A percentile compares a stretch with the other conserved stretches of the same genome.
phyloP scores from a whole-genome alignment of 2,797 vertebrate species.

The Xenopus petersii region DNA sequence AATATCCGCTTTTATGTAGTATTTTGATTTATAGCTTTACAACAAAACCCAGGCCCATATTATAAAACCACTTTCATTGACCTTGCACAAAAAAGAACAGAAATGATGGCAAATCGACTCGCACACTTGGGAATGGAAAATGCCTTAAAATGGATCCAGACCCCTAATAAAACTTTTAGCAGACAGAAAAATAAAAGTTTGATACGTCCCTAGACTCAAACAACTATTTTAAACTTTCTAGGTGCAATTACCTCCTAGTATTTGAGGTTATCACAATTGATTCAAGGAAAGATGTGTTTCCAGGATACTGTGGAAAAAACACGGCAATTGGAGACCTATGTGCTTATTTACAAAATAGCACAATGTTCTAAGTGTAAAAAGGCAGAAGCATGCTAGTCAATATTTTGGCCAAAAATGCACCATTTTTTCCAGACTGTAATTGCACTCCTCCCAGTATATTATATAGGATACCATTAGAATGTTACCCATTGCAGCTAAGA shows the following conservation, averaged over 20 bases:
- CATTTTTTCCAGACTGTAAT: too few relatives aligned
- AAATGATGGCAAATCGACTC: slow-evolving; percentile 25
- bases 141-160: slow-evolving; percentile 46
- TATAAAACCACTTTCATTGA: slow-evolving; percentile 36
- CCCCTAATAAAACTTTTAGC: slow-evolving; percentile 40
- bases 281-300: neutral
- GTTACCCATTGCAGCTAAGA: too few relatives aligned
- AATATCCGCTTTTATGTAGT: neutral
- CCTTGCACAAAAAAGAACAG: slow-evolving; percentile 11
- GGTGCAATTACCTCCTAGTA: slow-evolving; percentile 22
- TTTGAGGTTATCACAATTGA: neutral
- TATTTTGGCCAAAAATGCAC: too few relatives aligned
- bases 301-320: neutral
- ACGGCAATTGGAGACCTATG: too few relatives aligned
- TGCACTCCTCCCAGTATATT: too few relatives aligned
- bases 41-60: slow-evolving; percentile 31
- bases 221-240: slow-evolving; percentile 26
- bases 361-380: too few relatives aligned
- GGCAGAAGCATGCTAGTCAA: too few relatives aligned
- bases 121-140: slow-evolving; percentile 40
- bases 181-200: slow-evolving; percentile 41
- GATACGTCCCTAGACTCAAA: slow-evolving; percentile 17
- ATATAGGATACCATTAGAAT: too few relatives aligned
- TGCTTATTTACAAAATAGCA: too few relatives aligned
- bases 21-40: neutral